Base-by-base conservation (phyloP, 2,113 vertebrate species). In the Sinocyclocheilus grahami region DNA sequence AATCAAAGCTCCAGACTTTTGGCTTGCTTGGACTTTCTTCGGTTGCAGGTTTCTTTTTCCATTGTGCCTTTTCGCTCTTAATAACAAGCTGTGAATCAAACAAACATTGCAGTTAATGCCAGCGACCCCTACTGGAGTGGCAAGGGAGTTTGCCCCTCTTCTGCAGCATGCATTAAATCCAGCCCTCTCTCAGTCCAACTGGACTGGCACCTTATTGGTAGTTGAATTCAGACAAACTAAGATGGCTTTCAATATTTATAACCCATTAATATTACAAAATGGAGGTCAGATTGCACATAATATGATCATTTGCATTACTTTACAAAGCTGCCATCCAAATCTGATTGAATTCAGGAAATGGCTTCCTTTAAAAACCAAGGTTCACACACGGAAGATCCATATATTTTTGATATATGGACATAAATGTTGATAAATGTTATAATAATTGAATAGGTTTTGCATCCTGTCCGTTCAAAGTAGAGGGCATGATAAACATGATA, bases 51-150 rank as follows among this genome's bases (percentile, higher is more conserved):
- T 85, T 84, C 86, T 91, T 93, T 94, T 88, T 92, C 53, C 78
- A 22, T 24, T 75, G 77, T 76, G 88, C 87, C 92, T 86, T 92
- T 88, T 94, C 91, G 84, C 92, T 92, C 91, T 95, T 95, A 93
- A 88, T 91, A 92, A 94, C 82, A 90, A 92, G 93, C 94, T 94
- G 94, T 90, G 81, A 91, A 93, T 95, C 92, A 94, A 93, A 95
- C 91, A 94, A 86, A 95, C 88, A 90, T 90, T 89, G 89, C 87
- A 84, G 91, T 94, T 94, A 94, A 85, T 91, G 91, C 87, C 86
- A 90, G 86, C 42, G 89, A 85, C 10, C 42, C 14, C 86, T 88
- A 88, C 87, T 90, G 88, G 87, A 89, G 85, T 42, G 84, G 87
- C 80, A 62, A 85, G 82, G 37, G 81, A 71, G 76, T 80, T 65